Base-by-base conservation (phyloP, 23 tunicate species). In the Aplidium turbinatum region DNA sequence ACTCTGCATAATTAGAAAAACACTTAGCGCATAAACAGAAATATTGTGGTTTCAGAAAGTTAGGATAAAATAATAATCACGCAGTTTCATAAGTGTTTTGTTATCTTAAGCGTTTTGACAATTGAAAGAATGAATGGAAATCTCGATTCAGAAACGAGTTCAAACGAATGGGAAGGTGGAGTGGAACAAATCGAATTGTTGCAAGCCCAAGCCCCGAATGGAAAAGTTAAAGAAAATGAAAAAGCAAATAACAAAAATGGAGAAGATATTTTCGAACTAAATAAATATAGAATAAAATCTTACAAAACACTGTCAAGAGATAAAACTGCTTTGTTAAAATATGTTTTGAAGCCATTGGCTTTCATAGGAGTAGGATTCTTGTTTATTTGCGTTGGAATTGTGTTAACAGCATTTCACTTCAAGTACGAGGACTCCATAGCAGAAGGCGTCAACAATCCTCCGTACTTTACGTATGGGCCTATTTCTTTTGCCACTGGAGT, bases 401-500 rank as follows among this genome's bases (percentile, higher is more conserved):
- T 63, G 0, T 56, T 91, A 16, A 91, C 97, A 31, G 82, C 81
- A 6, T 67, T 56, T 13, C 97, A 91, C 54, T 91, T 91, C 53
- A 28, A 84, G 52, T 84, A 76, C 63, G 97, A 91, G 54, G 84
- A 70, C 70, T 33, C 73, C 1, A 31, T 46, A 24, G 19, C 76
- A 7, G 46, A 70, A 13, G 3, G 25, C 16, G 13, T 1, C 38
- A 47, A 38, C 51, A 35, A 33, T 38, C 36, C 31, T 19, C 91
- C 91, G 1, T 91, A 70, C 36, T 91, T 91, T 36, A 84, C 91
- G n/a, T 91, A 54, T 58, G 97, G 97, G 0, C 97, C 97, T 5
- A 63, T 91, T 4, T 36, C 79, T 0, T 58, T 91, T 34, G 85
- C 97, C 1, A 61, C 78, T 24, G 97, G 97, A 0, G 45, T 84